These are phyloP conservation scores for Actinernus sp. DNA, from an alignment of 92 coral and sea anemone species.

Conservation along the genomic window DNA sequence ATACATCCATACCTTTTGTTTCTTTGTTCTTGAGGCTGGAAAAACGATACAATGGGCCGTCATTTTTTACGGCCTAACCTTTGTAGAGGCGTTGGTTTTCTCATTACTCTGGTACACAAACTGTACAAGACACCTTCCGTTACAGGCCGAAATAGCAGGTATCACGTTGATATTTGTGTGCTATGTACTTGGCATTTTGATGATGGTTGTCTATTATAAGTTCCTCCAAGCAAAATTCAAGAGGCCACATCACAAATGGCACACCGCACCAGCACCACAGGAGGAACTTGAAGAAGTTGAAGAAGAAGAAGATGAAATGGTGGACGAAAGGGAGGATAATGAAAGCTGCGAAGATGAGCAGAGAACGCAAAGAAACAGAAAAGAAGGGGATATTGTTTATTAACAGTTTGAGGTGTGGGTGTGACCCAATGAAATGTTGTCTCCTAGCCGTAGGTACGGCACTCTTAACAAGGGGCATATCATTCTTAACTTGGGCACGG, in stretches of 20 bases:
- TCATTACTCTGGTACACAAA: constrained; percentile 82
- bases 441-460: too few relatives aligned
- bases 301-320: constrained; percentile 10
- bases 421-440: too few relatives aligned
- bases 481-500: too few relatives aligned
- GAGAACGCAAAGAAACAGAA: neutral
- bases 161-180: constrained; percentile 51
- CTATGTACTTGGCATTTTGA: constrained; percentile 46
- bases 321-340: constrained; percentile 17
- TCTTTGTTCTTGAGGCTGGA: constrained; percentile 72
- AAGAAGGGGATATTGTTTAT: neutral
- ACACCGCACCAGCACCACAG: constrained; percentile 9
- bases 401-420: constrained; percentile 34
- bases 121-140: constrained; percentile 35
- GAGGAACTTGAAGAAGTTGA: constrained; percentile 41
- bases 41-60: constrained; percentile 72
- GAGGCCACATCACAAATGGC: constrained; percentile 64
- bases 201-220: constrained; percentile 76
- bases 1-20: constrained; percentile 83
- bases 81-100: constrained; percentile 61
- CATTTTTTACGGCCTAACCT: constrained; percentile 56
- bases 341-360: constrained; percentile 2
- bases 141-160: constrained; percentile 73
- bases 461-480: too few relatives aligned
- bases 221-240: constrained; percentile 77